Evolutionary conservation across 2,113 vertebrate species (phyloP).

Genomic region (Xiphorhynchus elegans): DNA sequence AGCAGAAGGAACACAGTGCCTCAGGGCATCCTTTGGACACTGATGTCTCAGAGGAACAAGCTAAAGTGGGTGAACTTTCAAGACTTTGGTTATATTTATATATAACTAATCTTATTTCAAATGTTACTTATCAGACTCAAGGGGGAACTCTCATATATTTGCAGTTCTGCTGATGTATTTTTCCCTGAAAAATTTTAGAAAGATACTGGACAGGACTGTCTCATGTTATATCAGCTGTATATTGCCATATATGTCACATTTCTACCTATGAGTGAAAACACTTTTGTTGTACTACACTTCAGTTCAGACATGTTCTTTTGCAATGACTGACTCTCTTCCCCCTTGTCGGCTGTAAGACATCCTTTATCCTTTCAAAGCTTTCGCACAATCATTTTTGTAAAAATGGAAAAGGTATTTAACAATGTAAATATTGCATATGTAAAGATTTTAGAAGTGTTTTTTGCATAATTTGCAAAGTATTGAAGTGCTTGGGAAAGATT

Average conservation of each 20-base stretch:
- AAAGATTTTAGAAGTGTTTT: background rate
- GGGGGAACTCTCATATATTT: background rate
- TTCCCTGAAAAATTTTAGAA: background rate
- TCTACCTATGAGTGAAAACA: background rate
- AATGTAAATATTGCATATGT: background rate
- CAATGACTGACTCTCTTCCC: background rate
- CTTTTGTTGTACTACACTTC: background rate
- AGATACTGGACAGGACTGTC: background rate
- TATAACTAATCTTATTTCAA: background rate
- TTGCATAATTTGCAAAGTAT: background rate
- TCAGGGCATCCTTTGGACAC: background rate
- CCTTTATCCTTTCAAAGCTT: background rate
- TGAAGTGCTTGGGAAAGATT: background rate
- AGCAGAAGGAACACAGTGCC: background rate
- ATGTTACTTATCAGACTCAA: background rate
- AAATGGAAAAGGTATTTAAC: background rate
- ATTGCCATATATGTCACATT: background rate
- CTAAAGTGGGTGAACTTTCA: background rate
- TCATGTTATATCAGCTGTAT: background rate
- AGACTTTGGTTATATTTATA: background rate
- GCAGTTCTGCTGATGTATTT: background rate
- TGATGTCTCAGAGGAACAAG: background rate
- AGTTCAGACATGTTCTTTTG: background rate
- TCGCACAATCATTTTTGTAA: background rate
- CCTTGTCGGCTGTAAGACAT: background rate